phyloP scores from a whole-genome alignment of 2,113 vertebrate genomes.

The Sturnira hondurensis region DNA sequence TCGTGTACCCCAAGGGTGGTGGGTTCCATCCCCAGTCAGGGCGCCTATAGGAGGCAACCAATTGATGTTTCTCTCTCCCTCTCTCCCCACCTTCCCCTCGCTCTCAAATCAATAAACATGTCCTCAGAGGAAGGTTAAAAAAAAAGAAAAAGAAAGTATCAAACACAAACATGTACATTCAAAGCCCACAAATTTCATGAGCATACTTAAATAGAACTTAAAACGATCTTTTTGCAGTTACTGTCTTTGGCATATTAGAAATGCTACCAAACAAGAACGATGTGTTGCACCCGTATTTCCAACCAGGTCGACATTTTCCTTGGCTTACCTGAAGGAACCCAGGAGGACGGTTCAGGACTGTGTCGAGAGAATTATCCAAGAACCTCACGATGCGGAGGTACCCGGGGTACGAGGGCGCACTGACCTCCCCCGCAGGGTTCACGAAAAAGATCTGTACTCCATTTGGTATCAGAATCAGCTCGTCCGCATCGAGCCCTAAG shows the following conservation, averaged over 20 bases:
- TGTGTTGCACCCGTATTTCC: neutral
- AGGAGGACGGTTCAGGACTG: conserved; percentile 84
- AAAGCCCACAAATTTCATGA: neutral
- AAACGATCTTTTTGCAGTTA: neutral
- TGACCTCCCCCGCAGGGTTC: conserved; percentile 93
- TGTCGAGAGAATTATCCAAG: conserved; percentile 82
- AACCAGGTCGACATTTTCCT: neutral
- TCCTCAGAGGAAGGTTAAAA: too few species aligned
- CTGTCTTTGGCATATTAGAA: neutral
- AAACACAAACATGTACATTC: neutral
- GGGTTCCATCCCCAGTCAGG: too few species aligned
- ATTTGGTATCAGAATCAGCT: conserved; percentile 90
- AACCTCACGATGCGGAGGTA: conserved; percentile 96
- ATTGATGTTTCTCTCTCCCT: too few species aligned
- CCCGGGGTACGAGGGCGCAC: conserved; percentile 96
- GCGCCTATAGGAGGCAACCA: too few species aligned
- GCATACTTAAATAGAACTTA: neutral
- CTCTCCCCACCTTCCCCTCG: too few species aligned
- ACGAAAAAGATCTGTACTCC: conserved; percentile 99
- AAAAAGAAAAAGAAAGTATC: neutral
- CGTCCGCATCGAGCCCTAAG: conserved; percentile 91
- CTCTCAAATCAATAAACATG: too few species aligned
- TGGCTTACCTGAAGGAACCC: conserved; percentile 94
- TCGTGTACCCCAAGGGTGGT: too few species aligned
- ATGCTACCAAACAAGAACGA: neutral